These are phyloP conservation scores for Melanotaenia boesemani DNA, from an alignment of 2,797 vertebrate species.

Conservation along the genomic window DNA sequence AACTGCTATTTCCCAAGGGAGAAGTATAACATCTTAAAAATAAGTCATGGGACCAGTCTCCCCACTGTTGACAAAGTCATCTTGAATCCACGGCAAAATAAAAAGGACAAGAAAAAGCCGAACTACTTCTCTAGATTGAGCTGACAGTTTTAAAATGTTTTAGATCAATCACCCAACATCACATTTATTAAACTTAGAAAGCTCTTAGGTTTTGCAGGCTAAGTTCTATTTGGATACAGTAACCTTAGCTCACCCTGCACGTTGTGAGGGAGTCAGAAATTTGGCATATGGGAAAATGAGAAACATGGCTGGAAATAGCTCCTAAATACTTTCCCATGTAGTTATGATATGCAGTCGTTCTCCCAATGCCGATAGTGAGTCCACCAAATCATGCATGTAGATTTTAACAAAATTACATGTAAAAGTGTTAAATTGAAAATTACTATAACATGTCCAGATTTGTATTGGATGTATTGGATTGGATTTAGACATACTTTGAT, in stretches of 20 bases:
- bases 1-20: conserved; percentile 49
- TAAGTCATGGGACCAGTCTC: conserved; percentile 44
- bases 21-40: conserved; percentile 19
- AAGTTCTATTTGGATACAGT: conserved; percentile 8
- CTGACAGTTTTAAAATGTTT: background rate
- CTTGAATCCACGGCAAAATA: conserved; percentile 44
- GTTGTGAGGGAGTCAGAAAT: conserved; percentile 21
- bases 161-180: background rate
- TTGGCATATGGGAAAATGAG: conserved; percentile 52
- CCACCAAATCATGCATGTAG: conserved; percentile 1
- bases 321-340: conserved; percentile 67
- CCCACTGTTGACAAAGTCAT: conserved; percentile 36
- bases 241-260: conserved; percentile 1
- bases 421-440: background rate
- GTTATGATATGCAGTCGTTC: background rate
- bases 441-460: background rate
- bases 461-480: background rate
- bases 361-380: conserved; percentile 15
- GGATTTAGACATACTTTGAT: too few relatives aligned
- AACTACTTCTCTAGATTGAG: background rate
- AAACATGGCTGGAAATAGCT: conserved; percentile 49
- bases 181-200: background rate
- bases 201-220: background rate
- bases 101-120: conserved; percentile 4
- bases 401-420: background rate